Conservation (phyloP, 2,888 invertebrate species). For the Invenusta paracnida region DNA sequence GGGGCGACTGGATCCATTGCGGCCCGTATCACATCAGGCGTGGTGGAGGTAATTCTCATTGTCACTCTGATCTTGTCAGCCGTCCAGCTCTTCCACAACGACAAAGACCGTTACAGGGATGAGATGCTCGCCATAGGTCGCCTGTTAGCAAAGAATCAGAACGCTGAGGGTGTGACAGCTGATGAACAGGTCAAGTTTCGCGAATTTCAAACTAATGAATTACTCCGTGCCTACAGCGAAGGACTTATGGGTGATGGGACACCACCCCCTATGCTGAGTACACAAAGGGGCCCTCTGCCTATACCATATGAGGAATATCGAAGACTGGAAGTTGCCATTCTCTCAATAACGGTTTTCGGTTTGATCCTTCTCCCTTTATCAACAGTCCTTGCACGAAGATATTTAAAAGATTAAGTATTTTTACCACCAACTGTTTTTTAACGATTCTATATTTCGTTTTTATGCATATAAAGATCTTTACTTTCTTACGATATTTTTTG, state of each 20-base stretch:
- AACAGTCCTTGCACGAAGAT: not conserved
- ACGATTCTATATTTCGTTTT: no score
- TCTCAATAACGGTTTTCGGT: not conserved
- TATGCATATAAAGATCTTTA: no score
- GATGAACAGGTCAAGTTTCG: no score
- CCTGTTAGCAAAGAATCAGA: not conserved
- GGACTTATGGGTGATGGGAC: no score
- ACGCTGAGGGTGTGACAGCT: no score
- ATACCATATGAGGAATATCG: not conserved
- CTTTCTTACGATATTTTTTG: no score
- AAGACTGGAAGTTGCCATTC: conserved; percentile 10
- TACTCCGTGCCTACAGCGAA: no score
- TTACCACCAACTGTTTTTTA: no score
- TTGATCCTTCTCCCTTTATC: not conserved
- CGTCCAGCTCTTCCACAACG: not conserved
- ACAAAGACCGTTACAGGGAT: not conserved
- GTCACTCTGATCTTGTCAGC: not conserved
- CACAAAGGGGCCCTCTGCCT: not conserved
- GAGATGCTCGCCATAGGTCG: not conserved
- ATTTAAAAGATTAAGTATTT: no score
- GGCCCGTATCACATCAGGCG: not conserved
- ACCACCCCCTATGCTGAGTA: no score
- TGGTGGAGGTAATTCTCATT: not conserved
- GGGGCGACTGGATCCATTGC: not conserved
- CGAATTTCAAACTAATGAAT: no score